A percentile compares a stretch with the other conserved stretches of the same genome.
Evolutionary conservation across 2,888 invertebrate species (phyloP).

Genomic region (Amiota minor): DNA sequence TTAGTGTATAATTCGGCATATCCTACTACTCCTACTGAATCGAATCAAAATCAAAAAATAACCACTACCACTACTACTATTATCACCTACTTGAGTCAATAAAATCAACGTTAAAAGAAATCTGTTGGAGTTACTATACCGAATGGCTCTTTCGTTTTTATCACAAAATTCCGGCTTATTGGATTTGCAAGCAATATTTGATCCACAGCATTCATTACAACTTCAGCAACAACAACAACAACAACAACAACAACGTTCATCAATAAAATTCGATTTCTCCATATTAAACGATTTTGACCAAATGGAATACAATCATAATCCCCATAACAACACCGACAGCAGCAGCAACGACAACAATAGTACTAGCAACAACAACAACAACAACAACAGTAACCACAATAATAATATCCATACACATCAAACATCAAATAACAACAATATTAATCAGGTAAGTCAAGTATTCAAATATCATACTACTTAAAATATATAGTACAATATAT

Average conservation of each 20-base stretch:
- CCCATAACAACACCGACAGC: conserved; percentile 63
- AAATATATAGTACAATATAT: too few relatives aligned
- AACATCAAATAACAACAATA: conserved; percentile 45
- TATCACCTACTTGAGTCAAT: not conserved
- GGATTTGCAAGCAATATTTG: conserved; percentile 71
- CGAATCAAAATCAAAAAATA: not conserved
- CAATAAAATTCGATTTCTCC: conserved; percentile 58
- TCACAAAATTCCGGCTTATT: conserved; percentile 68
- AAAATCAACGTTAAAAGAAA: conserved; percentile 21
- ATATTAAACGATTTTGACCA: conserved; percentile 63
- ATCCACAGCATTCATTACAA: conserved; percentile 65
- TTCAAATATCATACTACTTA: too few relatives aligned
- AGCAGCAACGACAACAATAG: conserved; percentile 61
- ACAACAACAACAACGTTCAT: conserved; percentile 50
- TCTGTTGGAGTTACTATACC: conserved; percentile 46
- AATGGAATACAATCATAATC: conserved; percentile 69
- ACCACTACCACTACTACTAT: not conserved
- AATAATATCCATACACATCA: conserved; percentile 47
- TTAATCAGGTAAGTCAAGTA: conserved; percentile 54
- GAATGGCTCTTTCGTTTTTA: conserved; percentile 74
- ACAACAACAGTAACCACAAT: conserved; percentile 42
- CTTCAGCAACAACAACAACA: conserved; percentile 49
- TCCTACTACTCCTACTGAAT: not conserved
- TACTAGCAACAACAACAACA: conserved; percentile 37
- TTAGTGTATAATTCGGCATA: conserved; percentile 24